Evolutionary conservation across 2,888 invertebrate species (phyloP), one percentile per base, ranked within the genome.

Genomic region (Ephialtes manifestator): DNA sequence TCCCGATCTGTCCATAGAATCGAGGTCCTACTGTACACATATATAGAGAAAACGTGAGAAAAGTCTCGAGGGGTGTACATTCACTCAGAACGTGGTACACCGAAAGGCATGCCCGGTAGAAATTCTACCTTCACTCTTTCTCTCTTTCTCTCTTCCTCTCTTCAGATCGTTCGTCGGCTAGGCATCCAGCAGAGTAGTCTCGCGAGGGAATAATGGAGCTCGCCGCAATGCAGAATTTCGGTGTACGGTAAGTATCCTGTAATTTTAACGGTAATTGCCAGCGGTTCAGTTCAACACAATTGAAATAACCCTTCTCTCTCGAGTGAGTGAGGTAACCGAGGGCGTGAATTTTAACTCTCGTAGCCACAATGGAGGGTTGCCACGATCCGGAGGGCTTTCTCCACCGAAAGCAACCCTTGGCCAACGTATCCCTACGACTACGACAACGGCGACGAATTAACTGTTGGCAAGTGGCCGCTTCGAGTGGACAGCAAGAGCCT

Each of bases 211-310:
- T 91, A 93, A 92, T 92, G 89, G 89, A 91, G 86, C 90, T 76
- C 87, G 89, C 90, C 89, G 90, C 91, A 91, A 87, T 90, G 91
- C 90, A 90, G 90, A 93, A 92, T 92, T 92, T 91, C 85, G 90
- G 90, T 87, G 88, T 83, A 88, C 81, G 86, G 88, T 92, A 92
- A 92, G 93, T 92, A 92, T 92, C 87, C 90, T 90, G 90, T 91
- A 92, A 92, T 92, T 92, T 89, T 87, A 88, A 88, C 86, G 88
- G 89, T 91, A 93, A 93, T 92, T 92, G 89, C 90, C 79, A 87
- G 86, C 80, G 90, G 88, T 90, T 89, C 89, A 85, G 85, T 86
- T 87, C 86, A 77, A 80, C 87, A 87, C 91, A 92, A 92, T 93
- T 91, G 91, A 90, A 92, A 91, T 90, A 89, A 87, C 89, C 89